Conservation (phyloP, 2,888 invertebrate genomes). For the Hyposoter dolosus region DNA sequence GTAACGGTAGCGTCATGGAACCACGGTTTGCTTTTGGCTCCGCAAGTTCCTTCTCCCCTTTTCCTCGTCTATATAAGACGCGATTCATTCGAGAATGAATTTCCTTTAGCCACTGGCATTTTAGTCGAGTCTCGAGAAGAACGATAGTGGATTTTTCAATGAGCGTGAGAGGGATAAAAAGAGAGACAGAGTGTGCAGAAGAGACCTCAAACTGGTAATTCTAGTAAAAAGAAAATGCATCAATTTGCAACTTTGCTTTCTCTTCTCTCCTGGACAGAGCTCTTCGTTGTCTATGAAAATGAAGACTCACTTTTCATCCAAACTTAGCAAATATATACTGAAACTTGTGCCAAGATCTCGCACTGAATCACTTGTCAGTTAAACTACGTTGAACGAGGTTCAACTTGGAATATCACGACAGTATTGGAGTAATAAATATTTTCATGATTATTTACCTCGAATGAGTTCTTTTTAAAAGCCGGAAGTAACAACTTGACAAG, state of each 20-base stretch:
- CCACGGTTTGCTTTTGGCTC: constrained; percentile 16
- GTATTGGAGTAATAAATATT: constrained; percentile 20
- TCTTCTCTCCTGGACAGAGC: constrained; percentile 3
- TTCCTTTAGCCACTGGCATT: constrained; percentile 66
- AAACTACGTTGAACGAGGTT: background rate
- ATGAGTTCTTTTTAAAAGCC: background rate
- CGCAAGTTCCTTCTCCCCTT: background rate
- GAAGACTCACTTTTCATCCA: constrained; percentile 27
- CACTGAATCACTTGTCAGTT: constrained; percentile 14
- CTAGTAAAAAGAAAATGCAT: constrained; percentile 66
- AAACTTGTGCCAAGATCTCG: constrained; percentile 10
- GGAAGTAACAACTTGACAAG: background rate
- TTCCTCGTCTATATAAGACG: constrained; percentile 38
- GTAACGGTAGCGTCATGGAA: constrained; percentile 22
- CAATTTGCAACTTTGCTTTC: constrained; percentile 56
- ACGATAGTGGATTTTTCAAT: constrained; percentile 11
- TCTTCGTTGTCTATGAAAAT: constrained; percentile 15
- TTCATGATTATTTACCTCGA: background rate
- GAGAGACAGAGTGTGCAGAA: background rate
- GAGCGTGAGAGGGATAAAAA: background rate
- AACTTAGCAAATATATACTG: constrained; percentile 8
- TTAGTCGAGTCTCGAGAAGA: constrained; percentile 40
- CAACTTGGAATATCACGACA: background rate
- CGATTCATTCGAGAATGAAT: constrained; percentile 62
- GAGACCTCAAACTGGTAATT: constrained; percentile 43